Evolutionary conservation across 2,113 vertebrate species (phyloP).

Genomic region (Stegastes partitus): DNA sequence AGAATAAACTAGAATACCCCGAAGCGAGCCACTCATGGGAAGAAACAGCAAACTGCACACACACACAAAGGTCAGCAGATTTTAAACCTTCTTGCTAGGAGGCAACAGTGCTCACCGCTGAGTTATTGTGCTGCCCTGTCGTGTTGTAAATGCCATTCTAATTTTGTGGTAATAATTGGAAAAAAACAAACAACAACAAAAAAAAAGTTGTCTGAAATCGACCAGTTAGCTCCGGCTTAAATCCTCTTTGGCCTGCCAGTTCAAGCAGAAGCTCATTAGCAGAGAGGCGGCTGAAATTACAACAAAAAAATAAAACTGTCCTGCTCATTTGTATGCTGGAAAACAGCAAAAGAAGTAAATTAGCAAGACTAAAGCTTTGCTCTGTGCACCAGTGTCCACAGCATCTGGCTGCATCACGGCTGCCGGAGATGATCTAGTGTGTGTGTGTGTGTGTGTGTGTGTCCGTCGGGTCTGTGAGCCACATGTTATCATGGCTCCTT

Average conservation of each 20-base stretch:
- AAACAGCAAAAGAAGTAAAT: not conserved
- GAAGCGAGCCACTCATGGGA: not conserved
- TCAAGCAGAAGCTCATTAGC: conserved; percentile 29
- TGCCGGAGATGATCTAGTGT: not conserved
- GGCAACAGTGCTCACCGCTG: not conserved
- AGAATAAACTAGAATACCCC: not conserved
- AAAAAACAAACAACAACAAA: not conserved
- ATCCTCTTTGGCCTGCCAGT: conserved; percentile 23
- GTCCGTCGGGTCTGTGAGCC: too few species aligned
- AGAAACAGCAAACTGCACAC: not conserved
- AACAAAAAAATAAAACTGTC: not conserved
- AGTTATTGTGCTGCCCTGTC: conserved; percentile 8
- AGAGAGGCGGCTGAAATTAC: conserved; percentile 24
- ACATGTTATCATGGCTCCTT: not conserved
- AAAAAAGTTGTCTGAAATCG: not conserved
- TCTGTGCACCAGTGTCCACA: not conserved
- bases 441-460: not conserved
- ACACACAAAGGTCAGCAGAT: conserved; percentile 16
- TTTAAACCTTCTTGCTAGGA: conserved; percentile 15
- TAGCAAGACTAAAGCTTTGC: not conserved
- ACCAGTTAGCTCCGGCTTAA: conserved; percentile 20
- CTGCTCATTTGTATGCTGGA: conserved; percentile 2
- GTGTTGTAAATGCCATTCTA: conserved; percentile 6
- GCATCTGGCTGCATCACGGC: not conserved
- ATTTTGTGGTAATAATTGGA: conserved; percentile 15